These are phyloP conservation scores for Frieseomelitta varia DNA, from an alignment of 1,140 invertebrate species.

Conservation along the genomic window DNA sequence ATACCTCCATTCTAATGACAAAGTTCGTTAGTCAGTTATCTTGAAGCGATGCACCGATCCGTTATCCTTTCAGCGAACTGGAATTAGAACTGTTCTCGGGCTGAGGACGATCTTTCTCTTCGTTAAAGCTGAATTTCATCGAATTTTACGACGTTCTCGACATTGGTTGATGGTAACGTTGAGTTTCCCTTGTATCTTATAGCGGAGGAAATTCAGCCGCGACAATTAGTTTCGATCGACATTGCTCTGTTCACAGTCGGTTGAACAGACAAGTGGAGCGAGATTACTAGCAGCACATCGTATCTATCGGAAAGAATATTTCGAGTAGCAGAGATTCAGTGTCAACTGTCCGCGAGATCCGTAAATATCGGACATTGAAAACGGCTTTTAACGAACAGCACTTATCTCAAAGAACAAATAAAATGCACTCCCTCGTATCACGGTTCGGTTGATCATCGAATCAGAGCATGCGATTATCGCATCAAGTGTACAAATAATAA, in stretches of 20 bases:
- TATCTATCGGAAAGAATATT: not conserved
- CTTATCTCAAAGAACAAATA: not conserved
- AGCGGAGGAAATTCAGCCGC: not conserved
- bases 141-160: not conserved
- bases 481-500: not conserved
- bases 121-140: slow-evolving; percentile 26
- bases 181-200: not conserved
- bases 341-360: not conserved
- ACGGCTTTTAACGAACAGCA: no score
- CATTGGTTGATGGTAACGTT: not conserved
- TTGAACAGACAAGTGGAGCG: not conserved
- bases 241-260: slow-evolving; percentile 2
- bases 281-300: not conserved
- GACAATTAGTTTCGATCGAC: not conserved
- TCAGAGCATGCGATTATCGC: slow-evolving; percentile 7
- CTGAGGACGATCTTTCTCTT: slow-evolving; percentile 44
- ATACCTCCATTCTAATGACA: slow-evolving; percentile 33
- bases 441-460: slow-evolving; percentile 15
- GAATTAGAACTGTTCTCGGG: slow-evolving; percentile 22
- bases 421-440: not conserved
- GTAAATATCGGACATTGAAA: not conserved
- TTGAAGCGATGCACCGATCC: not conserved
- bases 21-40: slow-evolving; percentile 39
- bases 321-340: not conserved
- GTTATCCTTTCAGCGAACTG: slow-evolving; percentile 13